Evolutionary conservation across 2,113 vertebrate species (phyloP), one percentile per base, ranked within the genome.

Genomic region (Mesembrinibis cayennensis): DNA sequence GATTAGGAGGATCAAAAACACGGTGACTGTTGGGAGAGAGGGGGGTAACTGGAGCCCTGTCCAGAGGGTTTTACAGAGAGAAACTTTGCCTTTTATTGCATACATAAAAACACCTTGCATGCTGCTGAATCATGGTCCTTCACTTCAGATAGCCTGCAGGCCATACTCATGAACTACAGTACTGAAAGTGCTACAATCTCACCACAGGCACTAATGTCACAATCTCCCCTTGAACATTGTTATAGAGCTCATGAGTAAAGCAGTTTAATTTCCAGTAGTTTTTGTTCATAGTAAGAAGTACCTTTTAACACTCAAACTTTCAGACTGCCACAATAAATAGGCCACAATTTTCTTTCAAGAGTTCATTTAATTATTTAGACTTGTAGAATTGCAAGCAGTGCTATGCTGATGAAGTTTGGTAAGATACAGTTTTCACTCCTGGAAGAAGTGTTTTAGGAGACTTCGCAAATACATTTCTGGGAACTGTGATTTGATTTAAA

Each of bases 401-500:
- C 14, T 89, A 58, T 67, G 38, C 27, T 38, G 30, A 49, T 82
- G 49, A 94, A 89, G 89, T 92, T 76, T 61, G 29, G 30, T 87
- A 69, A 84, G 61, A 84, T 63, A 30, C 6, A 25, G 30, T 58
- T 93, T 95, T 94, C 20, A 66, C 50, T 89, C 66, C 42, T 87
- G 36, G 53, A 96, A 95, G 62, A 92, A 92, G 86, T 73, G n/a
- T 66, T 95, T 89, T 74, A 89, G 72, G 26, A 92, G 63, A 70
- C n/a, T 92, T 92, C 74, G 72, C 65, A 96, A 93, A 93, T 93
- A 73, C 38, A 62, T 90, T 94, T 93, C 90, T 93, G 58, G 20
- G 74, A 90, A 63, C 81, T 67, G 70, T 85, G 88, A 95, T 87
- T 77, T 94, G 69, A 89, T 89, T 95, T 90, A 83, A 90, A 90